Evolutionary conservation across 2,888 invertebrate genomes (phyloP), one percentile per base, ranked within the genome.

Genomic region (Fabriciana adippe): DNA sequence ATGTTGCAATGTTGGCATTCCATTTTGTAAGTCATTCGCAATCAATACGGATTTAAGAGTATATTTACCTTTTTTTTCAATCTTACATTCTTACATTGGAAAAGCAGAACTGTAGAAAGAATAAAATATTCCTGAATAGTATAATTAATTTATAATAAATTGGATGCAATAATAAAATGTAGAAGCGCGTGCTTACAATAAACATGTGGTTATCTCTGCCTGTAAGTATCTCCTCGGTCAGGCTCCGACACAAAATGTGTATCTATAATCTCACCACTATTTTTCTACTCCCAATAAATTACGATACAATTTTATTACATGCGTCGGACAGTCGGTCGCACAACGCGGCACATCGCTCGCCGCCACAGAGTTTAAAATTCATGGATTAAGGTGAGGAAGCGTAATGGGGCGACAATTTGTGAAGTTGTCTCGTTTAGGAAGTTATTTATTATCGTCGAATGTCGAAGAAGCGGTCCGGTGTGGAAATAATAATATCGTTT

Each of bases 351-450:
- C 47, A 11, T 41, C 41, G 26, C 41, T 31, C 15, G 48, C 16
- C 51, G 26, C 48, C 54, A 56, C 45, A 51, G 35, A 64, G 57
- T 63, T 35, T 21, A 60, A 68, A 55, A 54, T 64, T 61, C 51
- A 69, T 57, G 26, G 55, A 41, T 2, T 35, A 1, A 57, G 8
- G 4, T 11, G 35, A 41, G 57, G 53, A 47, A 67, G 63, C 68
- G 69, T 73, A 73, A 70, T 71, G 68, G 66, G 72, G 74, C 72
- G 76, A 75, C 74, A 74, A 76, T 73, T 75, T 74, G 76, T 73
- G 72, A 73, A 75, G 70, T 72, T 72, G 74, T 74, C 76, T 73
- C 72, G 72, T 73, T 75, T 67, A 57, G 69, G 70, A 60, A 61
- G 65, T 74, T 73, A 74, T 75, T 76, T 76, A 75, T 75, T 67